These are phyloP conservation scores for Halictus ligatus DNA, from an alignment of 2,888 invertebrate genomes.

Conservation along the genomic window DNA sequence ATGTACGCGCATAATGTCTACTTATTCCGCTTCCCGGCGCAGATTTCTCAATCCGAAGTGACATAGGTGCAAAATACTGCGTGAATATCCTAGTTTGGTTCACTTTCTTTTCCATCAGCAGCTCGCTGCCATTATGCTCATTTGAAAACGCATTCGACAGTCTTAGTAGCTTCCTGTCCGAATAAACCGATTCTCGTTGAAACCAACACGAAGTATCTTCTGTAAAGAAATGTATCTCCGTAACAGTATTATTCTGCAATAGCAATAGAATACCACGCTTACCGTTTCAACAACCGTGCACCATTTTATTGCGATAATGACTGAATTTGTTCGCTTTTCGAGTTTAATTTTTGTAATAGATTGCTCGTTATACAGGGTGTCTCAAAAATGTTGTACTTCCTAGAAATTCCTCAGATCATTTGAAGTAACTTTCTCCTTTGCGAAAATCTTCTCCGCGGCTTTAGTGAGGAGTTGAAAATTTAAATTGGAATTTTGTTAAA, in stretches of 20 bases:
- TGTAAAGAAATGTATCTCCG: background rate
- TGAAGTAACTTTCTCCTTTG: too few relatives aligned
- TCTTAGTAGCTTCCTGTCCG: background rate
- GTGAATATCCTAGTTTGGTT: slow-evolving; percentile 61
- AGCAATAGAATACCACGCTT: too few relatives aligned
- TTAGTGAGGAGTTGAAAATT: background rate
- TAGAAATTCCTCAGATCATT: too few relatives aligned
- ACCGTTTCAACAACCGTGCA: background rate
- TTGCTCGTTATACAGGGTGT: background rate
- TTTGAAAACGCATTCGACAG: background rate
- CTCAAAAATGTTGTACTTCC: too few relatives aligned
- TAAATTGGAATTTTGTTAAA: background rate
- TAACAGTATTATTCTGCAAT: background rate
- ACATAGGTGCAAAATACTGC: slow-evolving; percentile 72
- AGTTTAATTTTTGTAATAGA: background rate
- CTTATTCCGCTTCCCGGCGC: slow-evolving; percentile 69
- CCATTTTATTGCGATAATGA: background rate
- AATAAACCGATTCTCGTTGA: background rate
- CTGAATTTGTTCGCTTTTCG: background rate
- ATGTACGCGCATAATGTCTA: slow-evolving; percentile 40
- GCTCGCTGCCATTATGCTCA: background rate
- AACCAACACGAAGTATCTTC: background rate
- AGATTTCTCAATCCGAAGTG: slow-evolving; percentile 74
- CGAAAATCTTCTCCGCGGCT: too few relatives aligned
- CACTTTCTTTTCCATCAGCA: slow-evolving; percentile 18